Conservation (phyloP, 2,113 vertebrate genomes). For the Arenaria interpres region DNA sequence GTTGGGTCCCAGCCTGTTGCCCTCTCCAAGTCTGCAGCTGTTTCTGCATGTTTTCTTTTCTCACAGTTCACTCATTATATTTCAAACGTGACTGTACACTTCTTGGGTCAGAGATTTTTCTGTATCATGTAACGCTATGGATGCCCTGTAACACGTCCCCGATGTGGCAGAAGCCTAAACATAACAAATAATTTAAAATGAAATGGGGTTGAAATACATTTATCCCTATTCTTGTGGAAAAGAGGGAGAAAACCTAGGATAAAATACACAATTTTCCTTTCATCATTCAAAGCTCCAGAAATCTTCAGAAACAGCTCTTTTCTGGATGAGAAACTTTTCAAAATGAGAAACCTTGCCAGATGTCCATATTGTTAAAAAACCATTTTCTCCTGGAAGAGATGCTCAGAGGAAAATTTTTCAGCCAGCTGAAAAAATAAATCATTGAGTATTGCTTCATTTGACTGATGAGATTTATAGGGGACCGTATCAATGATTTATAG, state of each 20-base stretch:
- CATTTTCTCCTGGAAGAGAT: background rate
- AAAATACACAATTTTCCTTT: background rate
- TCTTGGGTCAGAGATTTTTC: background rate
- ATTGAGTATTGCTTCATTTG: background rate
- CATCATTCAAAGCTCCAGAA: background rate
- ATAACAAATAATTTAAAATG: background rate
- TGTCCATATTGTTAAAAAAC: background rate
- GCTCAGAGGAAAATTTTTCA: background rate
- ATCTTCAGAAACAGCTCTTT: background rate
- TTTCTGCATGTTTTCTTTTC: background rate
- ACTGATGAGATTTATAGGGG: background rate
- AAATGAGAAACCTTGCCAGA: background rate
- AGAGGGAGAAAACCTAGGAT: background rate
- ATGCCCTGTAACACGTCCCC: accelerated
- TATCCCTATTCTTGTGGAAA: background rate
- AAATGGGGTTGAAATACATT: background rate
- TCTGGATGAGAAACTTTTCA: background rate
- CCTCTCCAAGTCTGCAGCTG: background rate
- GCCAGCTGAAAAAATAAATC: constrained; percentile 8
- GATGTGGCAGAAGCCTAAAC: accelerated
- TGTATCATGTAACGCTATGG: accelerated
- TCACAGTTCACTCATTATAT: accelerated
- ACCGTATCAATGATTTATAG: background rate
- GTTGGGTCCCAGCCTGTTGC: accelerated
- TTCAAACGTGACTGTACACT: background rate